Percentiles rank a stretch among this genome's conserved stretches.
phyloP scores from a whole-genome alignment of 2,797 vertebrate genomes.

The Notolepis coatsorum region DNA sequence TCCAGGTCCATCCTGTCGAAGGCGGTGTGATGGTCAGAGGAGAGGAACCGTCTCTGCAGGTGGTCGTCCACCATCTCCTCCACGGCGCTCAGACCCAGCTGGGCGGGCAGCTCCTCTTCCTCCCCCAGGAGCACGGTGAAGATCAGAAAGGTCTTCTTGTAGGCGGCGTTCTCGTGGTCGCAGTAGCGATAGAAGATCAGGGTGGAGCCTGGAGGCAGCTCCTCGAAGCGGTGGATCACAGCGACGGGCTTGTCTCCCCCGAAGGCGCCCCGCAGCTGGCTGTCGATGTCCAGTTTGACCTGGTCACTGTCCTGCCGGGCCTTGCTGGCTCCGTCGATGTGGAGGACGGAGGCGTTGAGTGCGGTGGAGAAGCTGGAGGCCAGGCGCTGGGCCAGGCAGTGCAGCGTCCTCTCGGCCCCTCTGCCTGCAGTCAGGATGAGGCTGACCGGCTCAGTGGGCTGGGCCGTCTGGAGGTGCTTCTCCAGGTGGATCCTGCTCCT shows the following conservation, averaged over 20 bases:
- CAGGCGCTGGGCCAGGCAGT: constrained; percentile 83
- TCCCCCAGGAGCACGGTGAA: constrained; percentile 90
- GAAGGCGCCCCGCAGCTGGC: constrained; percentile 83
- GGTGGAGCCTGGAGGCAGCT: constrained; percentile 88
- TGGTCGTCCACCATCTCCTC: constrained; percentile 87
- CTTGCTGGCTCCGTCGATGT: constrained; percentile 77
- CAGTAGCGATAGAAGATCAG: constrained; percentile 98
- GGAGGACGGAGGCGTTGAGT: constrained; percentile 74
- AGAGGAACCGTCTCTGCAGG: constrained; percentile 81
- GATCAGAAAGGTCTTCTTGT: constrained; percentile 87
- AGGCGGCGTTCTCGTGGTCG: constrained; percentile 90
- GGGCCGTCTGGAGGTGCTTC: constrained; percentile 83
- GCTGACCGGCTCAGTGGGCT: constrained; percentile 83
- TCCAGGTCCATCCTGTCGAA: constrained; percentile 84
- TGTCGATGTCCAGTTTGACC: constrained; percentile 88
- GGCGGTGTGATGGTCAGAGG: constrained; percentile 43
- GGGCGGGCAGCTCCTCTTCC: constrained; percentile 74
- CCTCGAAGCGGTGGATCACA: constrained; percentile 88
- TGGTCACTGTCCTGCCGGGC: constrained; percentile 76
- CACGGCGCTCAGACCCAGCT: constrained; percentile 68
- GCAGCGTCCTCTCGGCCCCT: constrained; percentile 81
- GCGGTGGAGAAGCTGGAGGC: constrained; percentile 81
- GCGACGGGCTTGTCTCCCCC: constrained; percentile 77
- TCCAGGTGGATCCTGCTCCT: constrained; percentile 83
- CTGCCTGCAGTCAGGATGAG: constrained; percentile 86